Conservation (phyloP, 1,140 invertebrate species). For the Metopolophium dirhodum region DNA sequence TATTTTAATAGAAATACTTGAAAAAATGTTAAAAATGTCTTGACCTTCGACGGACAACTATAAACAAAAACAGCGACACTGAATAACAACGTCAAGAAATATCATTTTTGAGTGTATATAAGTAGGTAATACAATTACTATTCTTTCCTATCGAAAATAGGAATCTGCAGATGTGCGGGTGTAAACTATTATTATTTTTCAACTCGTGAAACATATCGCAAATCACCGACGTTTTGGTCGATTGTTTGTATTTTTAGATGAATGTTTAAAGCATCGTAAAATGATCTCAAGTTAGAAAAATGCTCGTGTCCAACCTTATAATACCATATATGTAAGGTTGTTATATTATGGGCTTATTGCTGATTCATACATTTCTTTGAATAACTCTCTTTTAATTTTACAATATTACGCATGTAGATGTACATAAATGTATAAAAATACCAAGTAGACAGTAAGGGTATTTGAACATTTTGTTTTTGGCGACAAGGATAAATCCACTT, state of each 20-base stretch:
- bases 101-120: neutral
- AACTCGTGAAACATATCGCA: neutral
- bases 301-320: neutral
- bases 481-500: neutral
- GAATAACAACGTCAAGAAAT: neutral
- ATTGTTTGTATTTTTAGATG: neutral
- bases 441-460: no score
- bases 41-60: neutral
- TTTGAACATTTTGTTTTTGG: neutral
- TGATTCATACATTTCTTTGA: constrained; percentile 7
- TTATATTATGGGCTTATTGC: neutral
- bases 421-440: neutral
- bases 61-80: neutral
- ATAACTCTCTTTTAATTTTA: neutral
- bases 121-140: neutral
- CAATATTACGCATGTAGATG: neutral
- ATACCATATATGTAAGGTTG: neutral
- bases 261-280: neutral
- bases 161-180: no score
- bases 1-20: neutral
- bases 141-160: neutral
- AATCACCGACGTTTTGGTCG: neutral
- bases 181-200: neutral
- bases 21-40: neutral
- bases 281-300: neutral